Conservation (phyloP, 2,113 vertebrate genomes). For the Chamaetylas fuelleborni region DNA sequence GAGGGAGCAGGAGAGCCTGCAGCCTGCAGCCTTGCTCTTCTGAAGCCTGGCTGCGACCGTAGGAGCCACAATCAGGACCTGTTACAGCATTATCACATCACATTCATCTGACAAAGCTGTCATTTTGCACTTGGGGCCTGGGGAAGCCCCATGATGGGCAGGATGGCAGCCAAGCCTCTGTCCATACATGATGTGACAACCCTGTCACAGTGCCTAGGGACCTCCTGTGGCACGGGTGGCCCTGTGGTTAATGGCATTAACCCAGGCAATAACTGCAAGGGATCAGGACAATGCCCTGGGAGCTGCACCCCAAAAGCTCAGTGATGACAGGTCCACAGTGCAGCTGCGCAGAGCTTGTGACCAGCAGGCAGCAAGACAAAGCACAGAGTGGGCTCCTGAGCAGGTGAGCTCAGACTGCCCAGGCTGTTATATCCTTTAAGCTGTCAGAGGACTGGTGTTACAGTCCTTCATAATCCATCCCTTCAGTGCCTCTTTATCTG, state of each 20-base stretch:
- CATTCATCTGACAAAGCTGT: not conserved
- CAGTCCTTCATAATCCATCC: accelerated
- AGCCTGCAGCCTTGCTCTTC: not conserved
- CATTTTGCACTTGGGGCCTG: not conserved
- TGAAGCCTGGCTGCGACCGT: not conserved
- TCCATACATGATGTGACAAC: not conserved
- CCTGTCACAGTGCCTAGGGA: not conserved
- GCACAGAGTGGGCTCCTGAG: not conserved
- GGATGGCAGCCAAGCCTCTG: not conserved
- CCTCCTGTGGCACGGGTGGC: accelerated
- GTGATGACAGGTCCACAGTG: not conserved
- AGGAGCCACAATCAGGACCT: not conserved
- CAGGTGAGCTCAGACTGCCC: not conserved
- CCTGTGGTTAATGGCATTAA: not conserved
- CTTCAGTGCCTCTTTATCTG: not conserved
- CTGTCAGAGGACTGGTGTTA: not conserved
- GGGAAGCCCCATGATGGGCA: not conserved
- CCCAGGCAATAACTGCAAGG: not conserved
- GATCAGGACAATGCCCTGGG: not conserved
- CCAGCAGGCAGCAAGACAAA: not conserved
- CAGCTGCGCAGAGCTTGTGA: not conserved
- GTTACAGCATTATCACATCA: not conserved
- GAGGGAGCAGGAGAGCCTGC: not conserved
- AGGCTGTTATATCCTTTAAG: not conserved
- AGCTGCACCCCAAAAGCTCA: not conserved